These are phyloP conservation scores for Cossypha polioptera DNA, from an alignment of 2,797 vertebrate genomes.

Conservation along the genomic window DNA sequence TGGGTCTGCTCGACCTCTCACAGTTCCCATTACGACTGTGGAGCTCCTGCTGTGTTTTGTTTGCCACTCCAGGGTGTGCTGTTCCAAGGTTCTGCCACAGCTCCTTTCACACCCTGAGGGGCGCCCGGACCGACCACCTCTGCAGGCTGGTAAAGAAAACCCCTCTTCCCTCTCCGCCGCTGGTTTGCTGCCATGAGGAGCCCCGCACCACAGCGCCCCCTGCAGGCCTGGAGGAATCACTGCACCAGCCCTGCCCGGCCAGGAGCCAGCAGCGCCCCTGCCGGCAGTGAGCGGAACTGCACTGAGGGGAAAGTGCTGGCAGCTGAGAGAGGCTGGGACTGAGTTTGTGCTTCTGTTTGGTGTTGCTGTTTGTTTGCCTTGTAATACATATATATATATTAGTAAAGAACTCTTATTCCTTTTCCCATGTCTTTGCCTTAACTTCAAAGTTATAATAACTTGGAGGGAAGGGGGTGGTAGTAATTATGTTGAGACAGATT, in stretches of 20 bases:
- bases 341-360: accelerated
- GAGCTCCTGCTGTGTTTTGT: neutral
- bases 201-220: neutral
- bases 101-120: neutral
- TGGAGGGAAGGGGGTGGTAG: no score
- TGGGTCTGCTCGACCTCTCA: no score
- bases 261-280: neutral
- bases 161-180: no score
- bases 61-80: no score
- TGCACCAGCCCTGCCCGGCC: neutral
- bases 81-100: neutral
- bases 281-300: neutral
- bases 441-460: no score
- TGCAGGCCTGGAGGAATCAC: neutral
- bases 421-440: no score
- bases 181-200: no score
- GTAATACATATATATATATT: accelerated
- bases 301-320: accelerated
- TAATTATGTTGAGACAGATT: no score
- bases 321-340: accelerated
- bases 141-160: no score
- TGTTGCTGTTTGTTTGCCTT: neutral
- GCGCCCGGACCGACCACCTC: accelerated
- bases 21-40: no score
- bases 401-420: neutral